phyloP scores from a whole-genome alignment of 2,797 vertebrate genomes.

The Darevskia mixta region DNA sequence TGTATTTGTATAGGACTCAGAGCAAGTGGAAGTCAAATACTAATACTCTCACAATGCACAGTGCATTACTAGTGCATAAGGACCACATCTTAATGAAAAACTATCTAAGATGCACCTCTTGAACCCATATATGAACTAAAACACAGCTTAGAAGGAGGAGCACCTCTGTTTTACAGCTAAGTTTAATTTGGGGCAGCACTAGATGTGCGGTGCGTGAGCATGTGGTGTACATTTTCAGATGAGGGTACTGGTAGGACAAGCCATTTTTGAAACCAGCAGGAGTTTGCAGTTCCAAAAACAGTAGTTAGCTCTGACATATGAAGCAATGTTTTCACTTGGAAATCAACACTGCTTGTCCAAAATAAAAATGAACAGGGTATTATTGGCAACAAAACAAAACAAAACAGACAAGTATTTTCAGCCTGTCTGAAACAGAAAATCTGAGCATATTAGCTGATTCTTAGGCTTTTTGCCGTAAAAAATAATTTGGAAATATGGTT shows the following conservation, averaged over 20 bases:
- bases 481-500: constrained; percentile 20
- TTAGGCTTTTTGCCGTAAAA: constrained; percentile 57
- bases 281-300: constrained; percentile 43
- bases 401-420: constrained; percentile 49
- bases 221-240: neutral
- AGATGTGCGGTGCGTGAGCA: constrained; percentile 1
- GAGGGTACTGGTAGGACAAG: constrained; percentile 14
- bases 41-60: neutral
- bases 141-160: neutral
- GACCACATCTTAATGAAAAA: no score
- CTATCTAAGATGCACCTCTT: no score
- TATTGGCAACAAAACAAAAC: constrained; percentile 50
- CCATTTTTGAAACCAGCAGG: constrained; percentile 55
- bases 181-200: constrained; percentile 40
- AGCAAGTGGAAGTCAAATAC: constrained; percentile 26
- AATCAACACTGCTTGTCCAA: constrained; percentile 49
- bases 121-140: no score
- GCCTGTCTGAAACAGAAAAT: constrained; percentile 53
- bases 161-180: constrained; percentile 31
- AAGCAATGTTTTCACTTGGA: constrained; percentile 48
- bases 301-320: neutral
- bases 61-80: neutral
- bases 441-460: constrained; percentile 39
- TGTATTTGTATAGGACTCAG: neutral
- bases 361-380: constrained; percentile 54